Evolutionary conservation across 2,888 invertebrate genomes (phyloP).

Genomic region (Formica aserva): DNA sequence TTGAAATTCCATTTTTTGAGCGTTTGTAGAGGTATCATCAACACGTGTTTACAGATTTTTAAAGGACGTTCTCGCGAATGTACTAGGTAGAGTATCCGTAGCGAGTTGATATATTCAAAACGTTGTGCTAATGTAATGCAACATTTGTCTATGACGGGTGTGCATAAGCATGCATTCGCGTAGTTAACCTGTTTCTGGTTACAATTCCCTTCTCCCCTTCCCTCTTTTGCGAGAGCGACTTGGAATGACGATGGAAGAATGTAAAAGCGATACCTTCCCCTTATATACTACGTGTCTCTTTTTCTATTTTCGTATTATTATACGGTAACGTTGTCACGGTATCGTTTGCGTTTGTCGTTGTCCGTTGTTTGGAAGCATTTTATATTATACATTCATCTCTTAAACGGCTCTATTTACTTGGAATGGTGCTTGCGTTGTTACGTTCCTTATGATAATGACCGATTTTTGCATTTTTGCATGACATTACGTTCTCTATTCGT

Average conservation of each 20-base stretch:
- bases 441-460: conserved; percentile 53
- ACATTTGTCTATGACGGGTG: conserved; percentile 71
- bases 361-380: conserved; percentile 64
- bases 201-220: conserved; percentile 41
- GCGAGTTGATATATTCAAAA: conserved; percentile 68
- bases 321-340: conserved; percentile 61
- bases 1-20: conserved; percentile 58
- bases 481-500: conserved; percentile 51
- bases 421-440: conserved; percentile 72
- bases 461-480: conserved; percentile 54
- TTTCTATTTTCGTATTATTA: conserved; percentile 48
- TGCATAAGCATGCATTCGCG: conserved; percentile 75
- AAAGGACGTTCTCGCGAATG: conserved; percentile 40
- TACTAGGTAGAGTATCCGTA: conserved; percentile 68
- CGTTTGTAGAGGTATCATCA: conserved; percentile 53
- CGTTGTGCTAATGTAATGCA: conserved; percentile 77
- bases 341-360: conserved; percentile 72
- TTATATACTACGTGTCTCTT: conserved; percentile 69
- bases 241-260: conserved; percentile 77
- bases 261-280: conserved; percentile 63
- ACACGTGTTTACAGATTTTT: conserved; percentile 37
- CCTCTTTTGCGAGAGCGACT: conserved; percentile 67
- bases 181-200: conserved; percentile 73
- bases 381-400: conserved; percentile 63
- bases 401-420: conserved; percentile 68